These are phyloP conservation scores for Ridgeia piscesae DNA, from an alignment of 1,140 invertebrate species.

Conservation along the genomic window DNA sequence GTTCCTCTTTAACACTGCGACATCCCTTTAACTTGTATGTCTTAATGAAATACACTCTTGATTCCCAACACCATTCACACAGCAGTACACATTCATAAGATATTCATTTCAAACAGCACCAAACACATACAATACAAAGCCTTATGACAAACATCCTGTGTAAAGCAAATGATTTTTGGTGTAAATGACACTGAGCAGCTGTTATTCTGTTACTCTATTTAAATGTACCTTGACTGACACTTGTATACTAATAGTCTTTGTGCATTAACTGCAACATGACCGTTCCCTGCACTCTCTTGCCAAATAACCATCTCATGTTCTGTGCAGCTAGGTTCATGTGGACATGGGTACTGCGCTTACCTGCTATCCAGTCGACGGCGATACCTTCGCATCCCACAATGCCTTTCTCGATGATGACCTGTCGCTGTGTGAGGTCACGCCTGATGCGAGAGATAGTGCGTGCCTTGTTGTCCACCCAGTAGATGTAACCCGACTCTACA, in stretches of 20 bases:
- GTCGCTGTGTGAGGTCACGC: conserved; percentile 73
- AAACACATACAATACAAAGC: too few species aligned
- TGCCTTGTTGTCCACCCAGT: conserved; percentile 79
- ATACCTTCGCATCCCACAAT: conserved; percentile 64
- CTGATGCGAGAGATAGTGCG: conserved; percentile 74
- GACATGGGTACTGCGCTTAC: conserved; percentile 44
- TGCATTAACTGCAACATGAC: too few species aligned
- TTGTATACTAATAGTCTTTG: too few species aligned
- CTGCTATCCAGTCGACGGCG: conserved; percentile 69
- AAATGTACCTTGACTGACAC: too few species aligned
- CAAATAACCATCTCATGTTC: background rate
- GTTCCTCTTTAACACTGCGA: too few species aligned
- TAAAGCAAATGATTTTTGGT: too few species aligned
- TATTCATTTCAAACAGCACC: too few species aligned
- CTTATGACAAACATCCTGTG: too few species aligned
- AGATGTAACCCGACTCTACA: conserved; percentile 64
- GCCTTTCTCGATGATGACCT: conserved; percentile 63
- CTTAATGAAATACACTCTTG: too few species aligned
- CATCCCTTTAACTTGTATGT: too few species aligned
- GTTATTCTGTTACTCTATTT: too few species aligned
- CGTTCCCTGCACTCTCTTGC: background rate
- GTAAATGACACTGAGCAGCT: too few species aligned
- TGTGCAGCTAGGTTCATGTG: background rate
- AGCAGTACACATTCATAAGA: background rate
- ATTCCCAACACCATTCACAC: background rate